These are phyloP conservation scores for Pelvicachromis taeniatus DNA, from an alignment of 2,113 vertebrate genomes.

Conservation along the genomic window DNA sequence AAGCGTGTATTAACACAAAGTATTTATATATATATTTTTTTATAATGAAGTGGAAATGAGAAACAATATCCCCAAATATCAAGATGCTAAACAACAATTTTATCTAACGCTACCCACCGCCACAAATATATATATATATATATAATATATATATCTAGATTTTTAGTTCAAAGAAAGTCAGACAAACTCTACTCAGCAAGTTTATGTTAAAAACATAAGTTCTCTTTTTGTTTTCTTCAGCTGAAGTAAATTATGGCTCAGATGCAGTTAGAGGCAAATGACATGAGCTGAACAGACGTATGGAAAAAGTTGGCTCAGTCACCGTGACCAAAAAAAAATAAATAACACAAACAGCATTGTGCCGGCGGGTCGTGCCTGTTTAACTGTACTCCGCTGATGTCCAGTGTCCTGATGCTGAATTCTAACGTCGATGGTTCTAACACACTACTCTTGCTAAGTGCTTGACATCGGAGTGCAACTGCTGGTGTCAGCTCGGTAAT, in stretches of 20 bases:
- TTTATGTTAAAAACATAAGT: slow-evolving; percentile 49
- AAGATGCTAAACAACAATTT: slow-evolving; percentile 60
- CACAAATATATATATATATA: slow-evolving; percentile 63
- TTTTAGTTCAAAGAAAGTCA: slow-evolving; percentile 60
- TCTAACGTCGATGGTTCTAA: background rate
- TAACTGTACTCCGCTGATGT: background rate
- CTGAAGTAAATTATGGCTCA: slow-evolving; percentile 75
- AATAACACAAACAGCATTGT: background rate
- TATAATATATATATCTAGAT: slow-evolving; percentile 29
- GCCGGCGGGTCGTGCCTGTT: background rate
- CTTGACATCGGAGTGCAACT: slow-evolving; percentile 35
- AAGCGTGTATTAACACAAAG: background rate
- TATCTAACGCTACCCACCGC: slow-evolving; percentile 67
- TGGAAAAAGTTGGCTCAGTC: slow-evolving; percentile 14
- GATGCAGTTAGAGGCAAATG: slow-evolving; percentile 71
- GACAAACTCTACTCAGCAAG: slow-evolving; percentile 63
- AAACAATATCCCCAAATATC: slow-evolving; percentile 49
- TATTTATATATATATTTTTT: background rate
- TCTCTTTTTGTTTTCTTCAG: slow-evolving; percentile 48
- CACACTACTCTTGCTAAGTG: background rate
- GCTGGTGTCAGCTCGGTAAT: slow-evolving; percentile 57
- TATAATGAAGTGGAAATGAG: slow-evolving; percentile 30
- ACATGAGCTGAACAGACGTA: slow-evolving; percentile 43
- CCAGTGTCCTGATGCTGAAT: background rate
- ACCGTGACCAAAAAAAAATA: background rate